A percentile compares a stretch with the other conserved stretches of the same genome.
phyloP scores from a whole-genome alignment of 2,888 invertebrate species.

The Pyrrhosoma nymphula region DNA sequence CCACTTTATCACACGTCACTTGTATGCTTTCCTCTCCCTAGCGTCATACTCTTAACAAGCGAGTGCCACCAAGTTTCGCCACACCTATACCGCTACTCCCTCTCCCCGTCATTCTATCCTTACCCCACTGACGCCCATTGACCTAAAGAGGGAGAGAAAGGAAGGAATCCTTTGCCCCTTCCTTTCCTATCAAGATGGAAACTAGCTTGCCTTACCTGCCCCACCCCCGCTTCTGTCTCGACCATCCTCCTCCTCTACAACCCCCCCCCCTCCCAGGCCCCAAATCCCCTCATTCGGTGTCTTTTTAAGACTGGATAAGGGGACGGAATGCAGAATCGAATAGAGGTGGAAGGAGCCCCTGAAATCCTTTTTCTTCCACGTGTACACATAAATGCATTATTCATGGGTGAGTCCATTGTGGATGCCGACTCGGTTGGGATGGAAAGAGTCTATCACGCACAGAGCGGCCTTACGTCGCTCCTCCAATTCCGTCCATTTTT shows the following conservation, averaged over 20 bases:
- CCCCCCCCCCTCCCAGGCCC: neutral
- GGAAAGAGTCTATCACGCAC: slow-evolving; percentile 28
- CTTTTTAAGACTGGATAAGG: slow-evolving; percentile 20
- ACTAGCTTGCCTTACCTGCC: neutral
- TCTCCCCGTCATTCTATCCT: too few species aligned
- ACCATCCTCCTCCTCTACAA: neutral
- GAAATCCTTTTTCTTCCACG: slow-evolving; percentile 34
- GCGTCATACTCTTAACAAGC: too few species aligned
- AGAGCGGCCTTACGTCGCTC: neutral
- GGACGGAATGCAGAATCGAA: neutral
- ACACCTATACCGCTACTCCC: too few species aligned
- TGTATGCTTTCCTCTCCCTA: too few species aligned
- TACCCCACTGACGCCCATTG: too few species aligned
- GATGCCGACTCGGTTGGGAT: slow-evolving; percentile 18
- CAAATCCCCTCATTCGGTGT: neutral
- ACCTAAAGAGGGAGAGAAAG: too few species aligned
- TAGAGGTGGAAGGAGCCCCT: neutral
- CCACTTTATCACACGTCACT: too few species aligned
- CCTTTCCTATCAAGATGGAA: too few species aligned
- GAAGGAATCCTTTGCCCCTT: too few species aligned
- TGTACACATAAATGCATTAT: slow-evolving; percentile 50
- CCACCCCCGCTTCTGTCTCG: neutral
- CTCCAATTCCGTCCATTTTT: neutral
- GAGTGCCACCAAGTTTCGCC: too few species aligned
- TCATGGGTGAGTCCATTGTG: slow-evolving; percentile 51